phyloP scores from a whole-genome alignment of 2,797 vertebrate species.

The Brotula barbata region DNA sequence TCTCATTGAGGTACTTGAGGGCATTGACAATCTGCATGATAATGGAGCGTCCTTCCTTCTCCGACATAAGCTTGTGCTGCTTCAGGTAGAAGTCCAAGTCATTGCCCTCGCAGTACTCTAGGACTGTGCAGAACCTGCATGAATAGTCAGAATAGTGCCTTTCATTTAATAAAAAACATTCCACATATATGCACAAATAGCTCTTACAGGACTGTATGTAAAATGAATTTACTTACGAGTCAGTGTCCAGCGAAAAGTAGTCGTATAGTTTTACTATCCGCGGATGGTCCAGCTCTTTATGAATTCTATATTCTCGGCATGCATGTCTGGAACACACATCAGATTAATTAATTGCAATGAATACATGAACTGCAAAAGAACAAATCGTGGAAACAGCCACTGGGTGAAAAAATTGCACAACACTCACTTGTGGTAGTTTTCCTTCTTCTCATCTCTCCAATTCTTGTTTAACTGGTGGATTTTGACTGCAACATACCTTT shows the following conservation, averaged over 20 bases:
- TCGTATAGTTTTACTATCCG: slow-evolving; percentile 96
- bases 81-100: slow-evolving; percentile 98
- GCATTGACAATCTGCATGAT: slow-evolving; percentile 98
- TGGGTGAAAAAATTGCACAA: too few species aligned
- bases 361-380: background rate
- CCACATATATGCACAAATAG: background rate
- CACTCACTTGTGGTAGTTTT: slow-evolving; percentile 96
- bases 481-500: slow-evolving; percentile 98
- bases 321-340: slow-evolving; percentile 93
- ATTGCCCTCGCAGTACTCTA: slow-evolving; percentile 96
- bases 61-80: slow-evolving; percentile 95
- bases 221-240: slow-evolving; percentile 86
- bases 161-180: background rate
- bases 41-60: slow-evolving; percentile 95
- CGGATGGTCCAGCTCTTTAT: slow-evolving; percentile 96
- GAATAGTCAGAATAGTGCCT: background rate
- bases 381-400: too few species aligned
- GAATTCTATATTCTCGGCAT: slow-evolving; percentile 96
- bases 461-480: slow-evolving; percentile 99
- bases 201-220: background rate
- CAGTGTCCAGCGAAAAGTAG: slow-evolving; percentile 95
- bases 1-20: slow-evolving; percentile 98
- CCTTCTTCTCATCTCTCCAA: slow-evolving; percentile 99
- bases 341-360: too few species aligned
- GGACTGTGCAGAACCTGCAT: slow-evolving; percentile 93